Evolutionary conservation across 2,797 vertebrate genomes (phyloP).

Genomic region (Cuniculus paca): DNA sequence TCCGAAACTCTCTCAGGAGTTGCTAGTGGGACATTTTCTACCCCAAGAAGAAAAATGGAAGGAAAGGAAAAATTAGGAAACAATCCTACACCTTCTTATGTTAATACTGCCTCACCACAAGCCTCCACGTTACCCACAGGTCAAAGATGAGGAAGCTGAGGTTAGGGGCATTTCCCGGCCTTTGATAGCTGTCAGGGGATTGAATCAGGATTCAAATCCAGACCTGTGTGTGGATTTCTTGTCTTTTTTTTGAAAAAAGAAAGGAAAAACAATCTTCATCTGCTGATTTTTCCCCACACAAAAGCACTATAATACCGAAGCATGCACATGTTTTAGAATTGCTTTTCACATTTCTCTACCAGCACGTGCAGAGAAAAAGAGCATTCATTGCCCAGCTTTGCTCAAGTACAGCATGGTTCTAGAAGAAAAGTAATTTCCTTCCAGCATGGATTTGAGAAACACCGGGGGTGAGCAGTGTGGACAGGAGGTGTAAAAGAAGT

Average conservation of each 20-base stretch:
- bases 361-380: not conserved
- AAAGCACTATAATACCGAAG: not conserved
- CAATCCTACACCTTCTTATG: not conserved
- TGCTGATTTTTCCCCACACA: not conserved
- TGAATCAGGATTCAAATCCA: not conserved
- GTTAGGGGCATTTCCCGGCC: not conserved
- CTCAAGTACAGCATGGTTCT: not conserved
- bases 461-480: not conserved
- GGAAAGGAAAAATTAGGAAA: conserved; percentile 38
- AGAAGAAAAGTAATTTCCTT: not conserved
- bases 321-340: not conserved
- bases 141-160: not conserved
- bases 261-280: too few relatives aligned
- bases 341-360: conserved; percentile 9
- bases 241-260: too few relatives aligned
- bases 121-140: not conserved
- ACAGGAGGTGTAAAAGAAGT: not conserved
- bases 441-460: not conserved
- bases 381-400: not conserved
- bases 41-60: conserved; percentile 20
- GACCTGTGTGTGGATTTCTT: not conserved
- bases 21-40: not conserved
- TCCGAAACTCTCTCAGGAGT: not conserved
- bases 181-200: not conserved
- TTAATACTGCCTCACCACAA: not conserved